Evolutionary conservation across 1,140 invertebrate genomes (phyloP).

Genomic region (Paralvinella palmiformis): DNA sequence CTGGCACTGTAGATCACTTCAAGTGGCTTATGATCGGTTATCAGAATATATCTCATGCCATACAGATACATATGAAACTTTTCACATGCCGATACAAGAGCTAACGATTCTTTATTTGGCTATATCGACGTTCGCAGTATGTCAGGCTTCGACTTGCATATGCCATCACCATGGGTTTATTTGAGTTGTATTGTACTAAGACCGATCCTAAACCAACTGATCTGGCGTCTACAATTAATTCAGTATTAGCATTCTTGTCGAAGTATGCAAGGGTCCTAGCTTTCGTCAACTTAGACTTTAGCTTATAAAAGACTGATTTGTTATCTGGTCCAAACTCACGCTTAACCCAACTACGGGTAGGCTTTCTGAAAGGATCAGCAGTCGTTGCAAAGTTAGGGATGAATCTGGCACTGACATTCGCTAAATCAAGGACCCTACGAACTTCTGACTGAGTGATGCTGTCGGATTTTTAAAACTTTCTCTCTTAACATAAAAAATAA

Average conservation of each 20-base stretch:
- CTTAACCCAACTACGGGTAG: too few species aligned
- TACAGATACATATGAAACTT: slow-evolving; percentile 50
- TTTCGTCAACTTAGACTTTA: not conserved
- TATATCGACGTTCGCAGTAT: slow-evolving; percentile 38
- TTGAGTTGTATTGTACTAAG: not conserved
- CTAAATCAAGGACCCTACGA: too few species aligned
- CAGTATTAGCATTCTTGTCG: not conserved
- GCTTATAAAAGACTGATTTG: too few species aligned
- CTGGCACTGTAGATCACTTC: not conserved
- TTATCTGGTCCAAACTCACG: too few species aligned
- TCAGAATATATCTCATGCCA: slow-evolving; percentile 40
- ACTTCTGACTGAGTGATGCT: too few species aligned
- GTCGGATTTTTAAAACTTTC: too few species aligned
- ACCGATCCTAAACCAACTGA: not conserved
- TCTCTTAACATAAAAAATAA: too few species aligned
- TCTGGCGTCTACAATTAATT: not conserved
- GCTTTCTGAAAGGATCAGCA: too few species aligned
- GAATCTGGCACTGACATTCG: too few species aligned
- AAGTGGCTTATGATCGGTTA: slow-evolving; percentile 39
- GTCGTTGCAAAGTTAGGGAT: too few species aligned
- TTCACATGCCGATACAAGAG: slow-evolving; percentile 45
- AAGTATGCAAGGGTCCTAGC: not conserved
- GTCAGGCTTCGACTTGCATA: slow-evolving; percentile 23
- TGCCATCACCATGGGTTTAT: too few species aligned
- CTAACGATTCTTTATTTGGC: slow-evolving; percentile 48